These are phyloP conservation scores for Plectus sambesii DNA, from an alignment of 1,140 invertebrate genomes.

Conservation along the genomic window DNA sequence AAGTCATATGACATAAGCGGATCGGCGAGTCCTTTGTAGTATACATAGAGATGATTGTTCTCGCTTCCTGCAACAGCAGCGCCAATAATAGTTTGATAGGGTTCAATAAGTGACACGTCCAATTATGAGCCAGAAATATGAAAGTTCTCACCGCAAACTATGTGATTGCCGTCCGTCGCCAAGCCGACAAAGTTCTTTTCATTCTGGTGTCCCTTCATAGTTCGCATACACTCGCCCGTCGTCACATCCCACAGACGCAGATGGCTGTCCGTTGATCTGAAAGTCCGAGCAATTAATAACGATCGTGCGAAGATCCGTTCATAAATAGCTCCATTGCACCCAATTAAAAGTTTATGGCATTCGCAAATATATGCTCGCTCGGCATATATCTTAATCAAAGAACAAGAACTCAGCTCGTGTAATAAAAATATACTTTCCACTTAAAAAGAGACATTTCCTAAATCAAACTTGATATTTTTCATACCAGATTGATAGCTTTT, in stretches of 20 bases:
- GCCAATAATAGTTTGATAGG: conserved; percentile 14
- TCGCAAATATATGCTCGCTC: no score
- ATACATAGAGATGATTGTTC: conserved; percentile 84
- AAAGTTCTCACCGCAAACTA: conserved; percentile 66
- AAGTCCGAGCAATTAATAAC: conserved; percentile 9
- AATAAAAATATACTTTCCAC: no score
- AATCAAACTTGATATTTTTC: no score
- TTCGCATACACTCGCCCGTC: conserved; percentile 60
- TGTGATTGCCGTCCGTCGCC: conserved; percentile 84
- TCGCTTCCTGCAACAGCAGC: conserved; percentile 57
- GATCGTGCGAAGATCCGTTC: not conserved
- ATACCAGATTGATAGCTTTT: no score
- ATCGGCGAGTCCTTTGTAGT: conserved; percentile 77
- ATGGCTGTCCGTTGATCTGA: conserved; percentile 75
- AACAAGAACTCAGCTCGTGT: no score
- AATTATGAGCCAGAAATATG: not conserved
- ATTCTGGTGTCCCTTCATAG: conserved; percentile 83
- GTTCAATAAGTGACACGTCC: conserved; percentile 3
- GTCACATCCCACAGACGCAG: conserved; percentile 82
- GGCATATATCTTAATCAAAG: no score
- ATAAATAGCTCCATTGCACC: not conserved
- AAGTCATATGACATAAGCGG: conserved; percentile 78
- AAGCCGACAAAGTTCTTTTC: conserved; percentile 94
- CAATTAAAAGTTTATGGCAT: no score
- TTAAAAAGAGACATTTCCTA: no score